Base-by-base conservation (phyloP, 2,113 vertebrate genomes). In the Pionites leucogaster region DNA sequence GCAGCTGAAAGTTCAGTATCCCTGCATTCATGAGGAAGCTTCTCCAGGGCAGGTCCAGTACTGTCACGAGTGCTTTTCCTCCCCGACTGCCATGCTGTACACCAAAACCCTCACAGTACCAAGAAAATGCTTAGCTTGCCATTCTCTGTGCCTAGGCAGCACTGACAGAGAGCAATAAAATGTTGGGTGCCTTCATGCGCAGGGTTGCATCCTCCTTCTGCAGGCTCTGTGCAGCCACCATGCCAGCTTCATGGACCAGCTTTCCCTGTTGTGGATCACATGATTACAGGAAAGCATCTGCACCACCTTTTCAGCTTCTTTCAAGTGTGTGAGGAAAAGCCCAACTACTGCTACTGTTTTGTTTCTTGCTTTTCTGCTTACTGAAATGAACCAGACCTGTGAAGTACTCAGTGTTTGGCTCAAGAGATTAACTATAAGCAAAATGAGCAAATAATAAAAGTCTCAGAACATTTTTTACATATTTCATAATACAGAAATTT, bases 1-100 rank as follows among this genome's bases (percentile, higher is more conserved):
- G 19, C 19, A 37, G 23, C n/a, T 13, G 53, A 60, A 76, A 68
- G 5, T 22, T 76, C 5, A 5, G 7, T 24, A 10, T 7, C 6
- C 9, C n/a, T 1, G 2, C 1, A 5, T 6, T n/a, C 35, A 11
- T 19, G 6, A 6, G 7, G 4, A 35, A 1, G 0, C 4, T 64
- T 72, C 37, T 82, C 18, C 41, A 62, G 29, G 10, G 35, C 14
- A 86, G 14, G 17, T 3, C 17, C 28, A 37, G 29, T 33, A 22
- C 29, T 47, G 22, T 29, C 52, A 28, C 1, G 0, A 67, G 46
- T 33, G 1, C 15, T 74, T 67, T 62, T 35, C 50, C n/a, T 35
- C 47, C 18, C 35, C 68, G n/a, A 29, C 41, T 79, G n/a, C 28
- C 17, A 14, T 17, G 28, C 6, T 0, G 2, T 22, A 35, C 42